phyloP scores from a whole-genome alignment of 2,797 vertebrate genomes.

The Malurus splendens region DNA sequence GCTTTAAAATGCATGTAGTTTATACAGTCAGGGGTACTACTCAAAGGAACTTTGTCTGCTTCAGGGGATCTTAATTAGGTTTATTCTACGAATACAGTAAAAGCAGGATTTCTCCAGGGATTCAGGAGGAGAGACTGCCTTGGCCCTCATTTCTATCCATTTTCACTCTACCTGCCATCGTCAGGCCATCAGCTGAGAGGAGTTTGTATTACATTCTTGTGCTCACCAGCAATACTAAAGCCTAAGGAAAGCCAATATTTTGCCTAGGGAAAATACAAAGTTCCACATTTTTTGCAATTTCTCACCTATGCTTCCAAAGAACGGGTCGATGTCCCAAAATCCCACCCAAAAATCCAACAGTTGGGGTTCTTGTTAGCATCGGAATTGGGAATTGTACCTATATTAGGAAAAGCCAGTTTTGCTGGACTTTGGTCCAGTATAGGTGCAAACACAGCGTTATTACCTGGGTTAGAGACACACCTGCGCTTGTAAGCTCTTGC shows the following conservation, averaged over 20 bases:
- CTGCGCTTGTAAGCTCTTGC: neutral
- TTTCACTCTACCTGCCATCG: neutral
- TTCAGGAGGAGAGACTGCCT: neutral
- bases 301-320: neutral
- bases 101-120: neutral
- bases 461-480: neutral
- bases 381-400: neutral
- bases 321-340: neutral
- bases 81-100: neutral
- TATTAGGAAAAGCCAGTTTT: neutral
- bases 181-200: neutral
- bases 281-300: neutral
- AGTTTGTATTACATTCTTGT: neutral
- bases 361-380: neutral
- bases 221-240: neutral
- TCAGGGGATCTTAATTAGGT: neutral
- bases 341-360: neutral
- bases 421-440: neutral
- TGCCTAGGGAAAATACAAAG: neutral
- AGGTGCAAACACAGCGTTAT: neutral
- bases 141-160: neutral
- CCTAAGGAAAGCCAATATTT: neutral
- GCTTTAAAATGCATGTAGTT: neutral
- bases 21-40: neutral
- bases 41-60: neutral